These are phyloP conservation scores for Mythimna vitellina DNA, from an alignment of 2,888 invertebrate genomes.

Conservation along the genomic window DNA sequence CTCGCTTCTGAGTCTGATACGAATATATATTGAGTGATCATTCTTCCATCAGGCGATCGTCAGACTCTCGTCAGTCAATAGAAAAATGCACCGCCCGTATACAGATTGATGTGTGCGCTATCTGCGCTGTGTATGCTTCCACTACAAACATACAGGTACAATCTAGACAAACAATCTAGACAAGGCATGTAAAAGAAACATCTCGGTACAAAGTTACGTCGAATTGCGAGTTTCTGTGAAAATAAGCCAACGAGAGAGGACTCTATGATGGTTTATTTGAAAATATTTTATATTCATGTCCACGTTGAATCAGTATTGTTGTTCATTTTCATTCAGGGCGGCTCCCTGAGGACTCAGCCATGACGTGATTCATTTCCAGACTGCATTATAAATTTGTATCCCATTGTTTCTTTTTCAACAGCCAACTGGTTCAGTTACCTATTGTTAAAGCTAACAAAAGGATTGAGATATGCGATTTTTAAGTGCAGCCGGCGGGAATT, in stretches of 20 bases:
- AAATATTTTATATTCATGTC: slow-evolving; percentile 75
- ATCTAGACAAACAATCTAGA: slow-evolving; percentile 40
- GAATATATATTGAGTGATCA: slow-evolving; percentile 1
- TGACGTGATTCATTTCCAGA: slow-evolving; percentile 88
- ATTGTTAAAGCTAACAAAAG: slow-evolving; percentile 85
- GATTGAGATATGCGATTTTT: slow-evolving; percentile 82
- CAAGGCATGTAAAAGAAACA: slow-evolving; percentile 32
- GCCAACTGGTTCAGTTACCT: slow-evolving; percentile 83
- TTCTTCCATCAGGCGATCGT: neutral
- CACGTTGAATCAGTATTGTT: slow-evolving; percentile 78
- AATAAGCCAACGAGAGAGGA: slow-evolving; percentile 49
- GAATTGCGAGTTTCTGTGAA: slow-evolving; percentile 37
- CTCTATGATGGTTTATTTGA: slow-evolving; percentile 66
- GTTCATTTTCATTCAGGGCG: slow-evolving; percentile 85
- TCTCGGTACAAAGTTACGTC: slow-evolving; percentile 41
- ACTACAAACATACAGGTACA: slow-evolving; percentile 20
- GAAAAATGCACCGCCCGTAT: slow-evolving; percentile 3
- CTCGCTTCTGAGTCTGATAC: neutral
- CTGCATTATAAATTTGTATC: slow-evolving; percentile 89
- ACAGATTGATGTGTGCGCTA: neutral
- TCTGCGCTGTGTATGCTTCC: neutral
- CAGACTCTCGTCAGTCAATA: slow-evolving; percentile 13
- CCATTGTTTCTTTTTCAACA: slow-evolving; percentile 86
- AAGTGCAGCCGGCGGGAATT: slow-evolving; percentile 72
- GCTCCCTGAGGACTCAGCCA: slow-evolving; percentile 78